Percentiles rank a stretch among this genome's conserved stretches.
phyloP scores from a whole-genome alignment of 2,888 invertebrate genomes.

The Taphrorychus bicolor region DNA sequence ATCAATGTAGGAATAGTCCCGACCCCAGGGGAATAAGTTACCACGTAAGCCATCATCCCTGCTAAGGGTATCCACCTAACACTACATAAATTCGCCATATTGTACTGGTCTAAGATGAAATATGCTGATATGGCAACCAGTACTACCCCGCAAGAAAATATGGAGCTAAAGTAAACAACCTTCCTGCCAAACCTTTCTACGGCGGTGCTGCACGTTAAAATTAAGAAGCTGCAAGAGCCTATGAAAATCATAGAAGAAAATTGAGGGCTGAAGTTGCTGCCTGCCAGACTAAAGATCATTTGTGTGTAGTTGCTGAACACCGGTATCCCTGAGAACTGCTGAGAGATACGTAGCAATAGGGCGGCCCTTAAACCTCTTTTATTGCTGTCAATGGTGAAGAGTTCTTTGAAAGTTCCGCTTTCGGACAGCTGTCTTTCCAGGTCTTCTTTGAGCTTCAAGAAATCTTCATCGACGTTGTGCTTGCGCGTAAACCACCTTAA shows the following conservation, averaged over 20 bases:
- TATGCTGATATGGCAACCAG: slow-evolving; percentile 48
- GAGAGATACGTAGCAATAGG: slow-evolving; percentile 48
- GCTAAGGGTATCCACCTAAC: slow-evolving; percentile 49
- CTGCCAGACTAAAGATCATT: slow-evolving; percentile 53
- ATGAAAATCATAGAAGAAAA: slow-evolving; percentile 50
- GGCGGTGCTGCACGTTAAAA: slow-evolving; percentile 42
- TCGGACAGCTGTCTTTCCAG: slow-evolving; percentile 52
- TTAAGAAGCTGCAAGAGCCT: slow-evolving; percentile 40
- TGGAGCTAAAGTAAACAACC: slow-evolving; percentile 47
- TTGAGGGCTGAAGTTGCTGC: slow-evolving; percentile 50
- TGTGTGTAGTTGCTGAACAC: slow-evolving; percentile 50
- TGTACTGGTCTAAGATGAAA: slow-evolving; percentile 46
- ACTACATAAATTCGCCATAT: slow-evolving; percentile 39
- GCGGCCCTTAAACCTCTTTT: slow-evolving; percentile 50
- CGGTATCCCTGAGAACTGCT: slow-evolving; percentile 51
- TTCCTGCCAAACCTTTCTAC: slow-evolving; percentile 51
- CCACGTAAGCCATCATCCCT: slow-evolving; percentile 44
- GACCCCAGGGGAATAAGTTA: slow-evolving; percentile 44
- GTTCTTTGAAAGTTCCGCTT: slow-evolving; percentile 50
- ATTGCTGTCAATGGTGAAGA: slow-evolving; percentile 49
- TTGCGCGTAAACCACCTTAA: slow-evolving; percentile 46
- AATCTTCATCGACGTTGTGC: slow-evolving; percentile 47
- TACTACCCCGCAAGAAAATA: slow-evolving; percentile 44
- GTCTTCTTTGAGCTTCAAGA: slow-evolving; percentile 45
- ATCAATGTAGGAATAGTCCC: slow-evolving; percentile 49